Evolutionary conservation across 2,888 invertebrate genomes (phyloP).

Genomic region (Unio delphinus): DNA sequence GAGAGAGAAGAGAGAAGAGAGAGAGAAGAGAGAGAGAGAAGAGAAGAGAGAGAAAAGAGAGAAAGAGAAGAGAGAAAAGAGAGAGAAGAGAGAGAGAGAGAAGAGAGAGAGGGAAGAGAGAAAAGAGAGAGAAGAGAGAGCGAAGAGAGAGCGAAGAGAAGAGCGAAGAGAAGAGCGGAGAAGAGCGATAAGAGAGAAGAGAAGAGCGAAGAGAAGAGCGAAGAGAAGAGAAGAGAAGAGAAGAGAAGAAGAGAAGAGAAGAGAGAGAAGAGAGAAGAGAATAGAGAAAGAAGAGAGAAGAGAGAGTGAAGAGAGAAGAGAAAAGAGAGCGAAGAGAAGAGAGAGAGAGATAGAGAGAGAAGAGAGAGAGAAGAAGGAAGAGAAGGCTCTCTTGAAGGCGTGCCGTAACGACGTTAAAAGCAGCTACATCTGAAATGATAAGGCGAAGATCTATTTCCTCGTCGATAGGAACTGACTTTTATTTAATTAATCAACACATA

Average conservation of each 20-base stretch:
- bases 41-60: not conserved
- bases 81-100: not conserved
- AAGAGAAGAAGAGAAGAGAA: not conserved
- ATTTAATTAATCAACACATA: too few relatives aligned
- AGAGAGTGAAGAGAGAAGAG: not conserved
- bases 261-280: not conserved
- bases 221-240: not conserved
- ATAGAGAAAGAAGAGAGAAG: not conserved
- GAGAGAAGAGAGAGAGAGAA: not conserved
- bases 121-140: not conserved
- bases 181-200: not conserved
- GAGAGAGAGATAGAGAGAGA: slow-evolving; percentile 2
- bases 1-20: not conserved
- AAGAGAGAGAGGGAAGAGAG: not conserved
- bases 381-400: too few relatives aligned
- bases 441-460: too few relatives aligned
- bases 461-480: too few relatives aligned
- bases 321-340: not conserved
- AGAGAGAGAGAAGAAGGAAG: slow-evolving; percentile 3
- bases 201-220: not conserved
- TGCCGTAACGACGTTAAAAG: too few relatives aligned
- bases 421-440: too few relatives aligned
- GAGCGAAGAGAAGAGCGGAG: not conserved
- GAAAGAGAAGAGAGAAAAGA: not conserved
- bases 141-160: not conserved